These are phyloP conservation scores for Probaryconus sp. DNA, from an alignment of 1,140 invertebrate genomes.

Conservation along the genomic window DNA sequence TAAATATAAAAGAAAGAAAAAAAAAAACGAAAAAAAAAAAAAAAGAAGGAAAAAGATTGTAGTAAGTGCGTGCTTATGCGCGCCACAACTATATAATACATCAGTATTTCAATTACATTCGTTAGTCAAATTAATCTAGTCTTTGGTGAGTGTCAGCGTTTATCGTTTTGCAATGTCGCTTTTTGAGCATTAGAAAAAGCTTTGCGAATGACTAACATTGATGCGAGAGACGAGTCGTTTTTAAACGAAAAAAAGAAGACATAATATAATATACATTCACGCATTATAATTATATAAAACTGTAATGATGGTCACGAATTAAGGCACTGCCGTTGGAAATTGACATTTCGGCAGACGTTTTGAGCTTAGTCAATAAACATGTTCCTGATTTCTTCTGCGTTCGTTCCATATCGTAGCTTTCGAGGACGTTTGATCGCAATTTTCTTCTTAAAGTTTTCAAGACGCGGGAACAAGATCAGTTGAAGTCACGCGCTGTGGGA, in stretches of 20 bases:
- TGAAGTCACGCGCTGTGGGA: constrained; percentile 48
- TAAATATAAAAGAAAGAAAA: constrained; percentile 43
- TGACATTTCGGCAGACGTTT: constrained; percentile 54
- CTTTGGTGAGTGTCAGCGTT: constrained; percentile 67
- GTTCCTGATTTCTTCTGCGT: constrained; percentile 69
- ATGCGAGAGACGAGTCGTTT: constrained; percentile 30
- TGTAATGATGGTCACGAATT: constrained; percentile 45
- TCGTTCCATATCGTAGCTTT: constrained; percentile 65
- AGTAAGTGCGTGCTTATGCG: too few relatives aligned
- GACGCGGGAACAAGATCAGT: constrained; percentile 11
- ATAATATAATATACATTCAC: constrained; percentile 37
- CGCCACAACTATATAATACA: constrained; percentile 68
- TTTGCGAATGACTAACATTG: constrained; percentile 52
- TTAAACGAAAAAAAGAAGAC: constrained; percentile 15
- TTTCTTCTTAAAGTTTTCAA: too few relatives aligned
- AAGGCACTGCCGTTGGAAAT: constrained; percentile 57
- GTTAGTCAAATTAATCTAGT: constrained; percentile 77
- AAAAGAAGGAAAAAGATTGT: not conserved
- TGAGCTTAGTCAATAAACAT: constrained; percentile 66
- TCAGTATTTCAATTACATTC: constrained; percentile 77
- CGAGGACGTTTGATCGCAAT: constrained; percentile 19
- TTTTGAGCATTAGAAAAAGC: constrained; percentile 55
- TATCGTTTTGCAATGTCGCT: constrained; percentile 58
- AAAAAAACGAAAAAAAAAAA: constrained; percentile 14
- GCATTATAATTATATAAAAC: constrained; percentile 31